Evolutionary conservation across 2,888 invertebrate genomes (phyloP), one percentile per base, ranked within the genome.

Genomic region (Orthonevra nobilis): DNA sequence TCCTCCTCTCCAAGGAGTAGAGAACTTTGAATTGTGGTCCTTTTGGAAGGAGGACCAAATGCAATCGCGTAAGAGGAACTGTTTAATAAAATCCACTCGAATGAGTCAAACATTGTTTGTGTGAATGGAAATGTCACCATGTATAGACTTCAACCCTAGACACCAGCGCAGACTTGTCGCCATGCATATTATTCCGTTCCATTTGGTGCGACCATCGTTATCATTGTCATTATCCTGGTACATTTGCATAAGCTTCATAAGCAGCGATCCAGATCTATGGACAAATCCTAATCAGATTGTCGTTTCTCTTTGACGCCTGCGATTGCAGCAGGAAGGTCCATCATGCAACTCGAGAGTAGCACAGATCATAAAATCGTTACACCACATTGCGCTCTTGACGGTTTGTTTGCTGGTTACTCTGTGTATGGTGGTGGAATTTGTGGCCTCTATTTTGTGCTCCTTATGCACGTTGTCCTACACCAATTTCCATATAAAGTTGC

Each of bases 121-220:
- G 66, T 64, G 42, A 48, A 72, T 46, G 70, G 52, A 72, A 60
- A 64, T 72, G 60, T 64, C 48, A 72, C 69, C 75, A 61, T 72
- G 60, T 66, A n/a, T n/a, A n/a, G n/a, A n/a, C n/a, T n/a, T n/a
- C n/a, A n/a, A n/a, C 61, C 28, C 64, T 44, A 32, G 20, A 32
- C n/a, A 40, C 23, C 56, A 56, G 26, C 17, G 44, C 50, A 68
- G 79, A 68, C 72, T 66, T 79, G 79, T 66, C 72, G 79, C 79
- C 79, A 61, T 72, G 26, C 48, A 56, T 66, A 72, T 79, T 79
- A 79, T 79, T 79, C 73, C 56, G 19, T 72, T 68, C 68, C 79
- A 79, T 79, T 79, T 79, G 73, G 50, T 50, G 68, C 68, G 61
- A 60, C 79, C 73, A 79, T 79, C 72, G 73, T 79, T 79, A 73